These are phyloP conservation scores for Thera obeliscata DNA, from an alignment of 2,888 invertebrate species.

Conservation along the genomic window DNA sequence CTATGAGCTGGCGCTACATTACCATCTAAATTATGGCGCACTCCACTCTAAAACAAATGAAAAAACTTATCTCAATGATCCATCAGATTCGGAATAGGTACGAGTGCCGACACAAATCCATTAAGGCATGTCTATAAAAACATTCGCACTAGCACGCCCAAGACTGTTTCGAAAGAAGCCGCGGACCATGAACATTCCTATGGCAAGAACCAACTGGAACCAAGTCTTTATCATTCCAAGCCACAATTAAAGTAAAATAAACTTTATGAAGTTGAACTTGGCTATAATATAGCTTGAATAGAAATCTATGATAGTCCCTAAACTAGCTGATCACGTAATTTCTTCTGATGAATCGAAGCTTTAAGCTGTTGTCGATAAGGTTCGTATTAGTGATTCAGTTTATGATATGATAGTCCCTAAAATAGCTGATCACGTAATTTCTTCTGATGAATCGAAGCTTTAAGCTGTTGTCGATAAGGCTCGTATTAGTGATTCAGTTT, in stretches of 20 bases:
- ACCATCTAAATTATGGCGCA: conserved; percentile 15
- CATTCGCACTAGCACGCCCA: conserved; percentile 79
- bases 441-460: not conserved
- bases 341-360: not conserved
- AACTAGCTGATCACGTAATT: not conserved
- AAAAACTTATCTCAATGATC: conserved; percentile 49
- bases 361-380: not conserved
- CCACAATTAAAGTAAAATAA: conserved; percentile 1
- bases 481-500: not conserved
- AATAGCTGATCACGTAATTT: not conserved
- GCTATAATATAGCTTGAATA: not conserved
- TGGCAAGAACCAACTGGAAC: conserved; percentile 70
- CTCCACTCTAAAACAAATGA: conserved; percentile 18
- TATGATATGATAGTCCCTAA: not conserved
- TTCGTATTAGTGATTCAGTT: no score
- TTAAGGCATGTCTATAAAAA: conserved; percentile 71
- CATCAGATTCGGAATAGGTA: conserved; percentile 53
- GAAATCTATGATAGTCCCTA: not conserved
- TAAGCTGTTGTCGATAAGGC: not conserved
- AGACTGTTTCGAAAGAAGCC: conserved; percentile 81
- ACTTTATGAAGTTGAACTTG: conserved; percentile 5
- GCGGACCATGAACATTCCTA: conserved; percentile 82
- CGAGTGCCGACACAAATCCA: conserved; percentile 61
- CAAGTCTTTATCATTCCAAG: conserved; percentile 53
- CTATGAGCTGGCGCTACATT: conserved; percentile 10